Evolutionary conservation across 1,140 invertebrate genomes (phyloP).

Genomic region (Bombus vancouverensis): DNA sequence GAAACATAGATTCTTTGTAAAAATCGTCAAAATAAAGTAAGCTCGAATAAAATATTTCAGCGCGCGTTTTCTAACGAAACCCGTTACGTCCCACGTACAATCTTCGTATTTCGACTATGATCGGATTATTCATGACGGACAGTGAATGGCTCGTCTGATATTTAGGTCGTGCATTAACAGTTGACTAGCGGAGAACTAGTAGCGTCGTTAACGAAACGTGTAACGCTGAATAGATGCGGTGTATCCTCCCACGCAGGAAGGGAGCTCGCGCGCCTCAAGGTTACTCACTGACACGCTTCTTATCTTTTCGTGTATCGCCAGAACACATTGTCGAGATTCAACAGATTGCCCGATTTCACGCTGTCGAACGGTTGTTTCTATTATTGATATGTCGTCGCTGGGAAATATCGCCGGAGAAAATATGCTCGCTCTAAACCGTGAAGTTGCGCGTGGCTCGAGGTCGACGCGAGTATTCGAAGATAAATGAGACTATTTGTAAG

Average conservation of each 20-base stretch:
- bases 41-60: neutral
- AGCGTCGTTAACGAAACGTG: constrained; percentile 54
- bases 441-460: neutral
- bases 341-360: constrained; percentile 30
- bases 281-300: constrained; percentile 64
- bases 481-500: neutral
- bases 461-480: neutral
- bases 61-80: neutral
- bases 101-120: neutral
- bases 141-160: constrained; percentile 34
- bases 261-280: constrained; percentile 46
- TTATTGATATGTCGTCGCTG: neutral
- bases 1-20: no score
- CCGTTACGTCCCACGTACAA: neutral
- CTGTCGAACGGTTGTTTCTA: neutral
- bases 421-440: neutral
- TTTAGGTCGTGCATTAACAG: constrained; percentile 65
- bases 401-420: neutral
- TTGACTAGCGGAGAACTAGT: constrained; percentile 18
- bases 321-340: constrained; percentile 22
- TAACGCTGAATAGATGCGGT: constrained; percentile 46
- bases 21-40: no score
- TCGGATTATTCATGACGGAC: constrained; percentile 1
- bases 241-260: constrained; percentile 45
- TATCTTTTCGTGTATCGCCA: constrained; percentile 36